Conservation (phyloP, 2,888 invertebrate species). For the Theodoxus fluviatilis region DNA sequence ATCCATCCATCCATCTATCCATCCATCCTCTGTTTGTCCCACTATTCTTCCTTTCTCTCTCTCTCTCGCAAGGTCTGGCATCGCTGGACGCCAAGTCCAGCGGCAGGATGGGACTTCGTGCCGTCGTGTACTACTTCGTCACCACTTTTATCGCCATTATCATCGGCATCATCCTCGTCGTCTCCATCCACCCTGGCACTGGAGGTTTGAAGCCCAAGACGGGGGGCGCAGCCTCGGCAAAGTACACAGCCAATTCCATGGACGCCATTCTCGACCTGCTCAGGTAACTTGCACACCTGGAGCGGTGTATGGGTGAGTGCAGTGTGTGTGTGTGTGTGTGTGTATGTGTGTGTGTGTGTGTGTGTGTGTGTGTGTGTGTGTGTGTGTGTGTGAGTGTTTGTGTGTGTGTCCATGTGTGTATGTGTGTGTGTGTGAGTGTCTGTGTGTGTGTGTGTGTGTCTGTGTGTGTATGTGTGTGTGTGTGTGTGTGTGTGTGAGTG, state of each 20-base stretch:
- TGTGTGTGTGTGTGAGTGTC: no score
- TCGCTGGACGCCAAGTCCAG: conserved; percentile 73
- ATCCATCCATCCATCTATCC: not conserved
- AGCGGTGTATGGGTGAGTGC: not conserved
- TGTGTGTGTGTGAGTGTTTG: not conserved
- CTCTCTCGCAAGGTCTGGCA: conserved; percentile 69
- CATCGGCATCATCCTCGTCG: conserved; percentile 73
- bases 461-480: not conserved
- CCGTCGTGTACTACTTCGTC: conserved; percentile 73
- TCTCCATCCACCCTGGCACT: conserved; percentile 72
- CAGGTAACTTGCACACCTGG: conserved; percentile 64
- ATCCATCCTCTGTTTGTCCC: not conserved
- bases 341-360: not conserved
- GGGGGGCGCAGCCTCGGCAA: conserved; percentile 32
- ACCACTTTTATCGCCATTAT: conserved; percentile 74
- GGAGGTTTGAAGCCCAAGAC: conserved; percentile 24
- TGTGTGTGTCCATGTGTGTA: not conserved
- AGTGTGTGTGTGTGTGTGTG: not conserved
- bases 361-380: not conserved
- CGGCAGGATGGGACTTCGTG: conserved; percentile 73
- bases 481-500: not conserved
- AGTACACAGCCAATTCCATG: conserved; percentile 68
- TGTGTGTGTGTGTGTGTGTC: no score
- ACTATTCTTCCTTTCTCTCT: not conserved
- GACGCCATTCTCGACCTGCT: conserved; percentile 72